Base-by-base conservation (phyloP, 2,888 invertebrate genomes). In the Pristionchus mayeri region DNA sequence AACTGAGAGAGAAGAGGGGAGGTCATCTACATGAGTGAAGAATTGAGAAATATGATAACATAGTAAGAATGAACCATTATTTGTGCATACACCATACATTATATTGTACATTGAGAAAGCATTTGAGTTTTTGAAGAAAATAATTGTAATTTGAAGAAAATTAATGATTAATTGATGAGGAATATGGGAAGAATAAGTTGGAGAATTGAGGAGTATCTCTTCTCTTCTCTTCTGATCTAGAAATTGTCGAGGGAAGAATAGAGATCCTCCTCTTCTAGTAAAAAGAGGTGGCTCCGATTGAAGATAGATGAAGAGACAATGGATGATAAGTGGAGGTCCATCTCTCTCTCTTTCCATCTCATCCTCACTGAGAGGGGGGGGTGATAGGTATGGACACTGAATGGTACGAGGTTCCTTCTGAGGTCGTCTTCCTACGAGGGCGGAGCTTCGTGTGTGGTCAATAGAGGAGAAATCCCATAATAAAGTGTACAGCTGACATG, bases 291-390 rank as follows among this genome's bases (percentile, higher is more conserved):
- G 3, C 60, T 60, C 60, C 54, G 44, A 71, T 13, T 71, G n/a
- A n/a, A n/a, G n/a, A n/a, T n/a, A n/a, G n/a, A 71, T 71, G 71
- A 71, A 40, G 71, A 71, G 37, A 71, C 71, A 71, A 71, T 71
- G 71, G n/a, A 30, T 71, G 71, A 71, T 71, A 71, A 71, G 40
- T 71, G 34, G 52, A 40, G 30, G 37, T 13, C 78, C 50, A 48
- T 78, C 76, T 52, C 80, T 18, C 80, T 34, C 80, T 27, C 80
- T 24, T 40, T 50, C 80, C n/a, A n/a, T 54, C 57, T 27, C 52
- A 4, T 50, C 79, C 52, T 52, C 48, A n/a, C 50, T 52, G 0
- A n/a, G 60, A 60, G 30, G 16, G 13, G 27, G 60, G 60, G 30
- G 27, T 60, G 27, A 60, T 60, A 27, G 60, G 30, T 24, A 27